Evolutionary conservation across 1,140 invertebrate genomes (phyloP), one percentile per base, ranked within the genome.

Genomic region (Zaprionus davidi): DNA sequence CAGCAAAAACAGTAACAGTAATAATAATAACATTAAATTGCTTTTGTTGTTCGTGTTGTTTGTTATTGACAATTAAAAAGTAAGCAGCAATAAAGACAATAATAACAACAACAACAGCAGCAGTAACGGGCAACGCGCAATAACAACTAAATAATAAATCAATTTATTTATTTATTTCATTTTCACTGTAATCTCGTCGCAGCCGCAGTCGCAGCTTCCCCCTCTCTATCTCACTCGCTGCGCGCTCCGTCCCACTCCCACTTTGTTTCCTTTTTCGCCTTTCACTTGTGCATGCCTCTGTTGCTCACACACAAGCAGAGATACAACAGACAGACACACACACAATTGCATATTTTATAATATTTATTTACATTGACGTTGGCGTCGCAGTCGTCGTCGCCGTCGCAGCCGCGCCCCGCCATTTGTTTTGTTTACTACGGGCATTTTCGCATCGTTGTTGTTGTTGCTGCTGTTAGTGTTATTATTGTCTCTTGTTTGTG

Each of bases 161-260:
- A 76, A 75, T 76, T 76, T 71, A 85, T 79, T 69, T 84, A 84
- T 84, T 81, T 84, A 81, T 78, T 84, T 81, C 62, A 85, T 85
- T 84, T 84, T 85, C 64, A 44, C 71, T 68, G 70, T 75, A 75
- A 75, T 75, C 58, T 62, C 56, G 28, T 13, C 11, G n/a, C 58
- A 20, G 55, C 26, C 22, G 28, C 28, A 15, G 63, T 38, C 49
- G 51, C 55, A 63, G 53, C 58, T 66, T 34, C 26, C 31, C 24
- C 26, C 49, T 34, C 31, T 56, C 59, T 38, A 13, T 46, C 41
- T 9, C 57, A 22, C 53, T 59, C 55, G 31, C 20, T 53, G 34
- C 11, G 11, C 65, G 15, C 65, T 17, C 12, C 24, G 24, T 51
- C 64, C 34, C 66, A 57, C 60, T 63, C 67, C 31, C 59, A 70